A percentile compares a stretch with the other conserved stretches of the same genome.
phyloP scores from a whole-genome alignment of 1,140 invertebrate species.

The Aphaenogaster ashmeadi region DNA sequence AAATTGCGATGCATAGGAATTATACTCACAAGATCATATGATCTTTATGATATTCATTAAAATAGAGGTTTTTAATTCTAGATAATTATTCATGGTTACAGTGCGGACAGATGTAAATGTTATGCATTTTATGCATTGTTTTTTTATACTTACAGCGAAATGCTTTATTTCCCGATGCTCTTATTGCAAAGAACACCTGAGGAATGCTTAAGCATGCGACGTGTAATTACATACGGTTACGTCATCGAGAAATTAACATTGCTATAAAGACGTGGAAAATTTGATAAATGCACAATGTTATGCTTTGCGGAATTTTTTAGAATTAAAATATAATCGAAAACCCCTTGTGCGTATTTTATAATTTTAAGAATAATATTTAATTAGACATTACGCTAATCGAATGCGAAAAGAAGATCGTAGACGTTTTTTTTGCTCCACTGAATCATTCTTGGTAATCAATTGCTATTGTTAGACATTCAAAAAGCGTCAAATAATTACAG shows the following conservation, averaged over 20 bases:
- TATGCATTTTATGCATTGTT: no score
- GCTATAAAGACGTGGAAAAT: not conserved
- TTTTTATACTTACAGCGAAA: no score
- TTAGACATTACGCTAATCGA: not conserved
- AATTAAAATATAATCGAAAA: not conserved
- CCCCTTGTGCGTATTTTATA: not conserved
- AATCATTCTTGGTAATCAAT: not conserved
- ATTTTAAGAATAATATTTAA: not conserved
- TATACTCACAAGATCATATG: no score
- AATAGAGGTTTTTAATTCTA: no score
- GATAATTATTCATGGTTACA: no score
- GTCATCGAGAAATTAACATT: not conserved
- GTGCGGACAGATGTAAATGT: no score
- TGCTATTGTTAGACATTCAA: not conserved
- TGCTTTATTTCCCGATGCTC: not conserved
- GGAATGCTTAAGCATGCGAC: not conserved
- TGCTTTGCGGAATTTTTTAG: not conserved
- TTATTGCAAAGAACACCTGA: not conserved
- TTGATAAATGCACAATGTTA: not conserved
- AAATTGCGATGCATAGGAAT: not conserved
- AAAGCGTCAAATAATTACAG: no score
- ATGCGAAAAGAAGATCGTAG: not conserved
- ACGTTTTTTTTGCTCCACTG: not conserved
- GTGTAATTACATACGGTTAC: not conserved
- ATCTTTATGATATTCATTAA: no score